Base-by-base conservation (phyloP, 2,113 vertebrate species). In the Microcebus jonahi region DNA sequence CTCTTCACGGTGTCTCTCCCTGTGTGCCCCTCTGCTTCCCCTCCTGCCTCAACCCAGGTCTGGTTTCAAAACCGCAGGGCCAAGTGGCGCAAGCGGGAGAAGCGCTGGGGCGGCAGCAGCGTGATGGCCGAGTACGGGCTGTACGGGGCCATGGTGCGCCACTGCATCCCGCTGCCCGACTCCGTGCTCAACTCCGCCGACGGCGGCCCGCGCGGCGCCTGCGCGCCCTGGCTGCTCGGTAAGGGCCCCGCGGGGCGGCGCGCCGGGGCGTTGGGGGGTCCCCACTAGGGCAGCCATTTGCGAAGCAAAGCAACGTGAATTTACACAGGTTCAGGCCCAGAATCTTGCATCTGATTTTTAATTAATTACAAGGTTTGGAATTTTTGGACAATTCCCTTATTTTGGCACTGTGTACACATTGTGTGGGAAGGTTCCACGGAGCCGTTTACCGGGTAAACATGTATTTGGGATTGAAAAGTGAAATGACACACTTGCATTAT, bases 21-120 rank as follows among this genome's bases (percentile, higher is more conserved):
- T 48, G 42, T 61, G 34, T 27, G 21, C 1, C 31, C n/a, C 42
- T 82, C 55, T 34, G n/a, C 90, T 82, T 91, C 84, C 68, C 61
- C 14, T 34, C 45, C 14, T 53, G 13, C 34, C 95, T 96, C 96
- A 89, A 81, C 85, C 96, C 98, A 99, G 99, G 99, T 99, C 70
- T 99, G 99, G 99, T 99, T 99, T 98, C 99, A 99, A 98, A 99
- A 99, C 98, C 99, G 99, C 42, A 98, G 99, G 87, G 99, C 99
- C 18, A 99, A 99, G 97, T 99, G 99, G 99, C 98, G 99, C 36
- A 99, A 99, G 98, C 98, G 99, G 20, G 99, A 99, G 98, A 99
- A 99, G 98, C 99, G 99, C 83, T 99, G 99, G 99, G 99, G 99
- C 2, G 98, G 99, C 96, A 99, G 99, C 99, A 99, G 99, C 1